Conservation (phyloP, 2,113 vertebrate species). For the Cariama cristata region DNA sequence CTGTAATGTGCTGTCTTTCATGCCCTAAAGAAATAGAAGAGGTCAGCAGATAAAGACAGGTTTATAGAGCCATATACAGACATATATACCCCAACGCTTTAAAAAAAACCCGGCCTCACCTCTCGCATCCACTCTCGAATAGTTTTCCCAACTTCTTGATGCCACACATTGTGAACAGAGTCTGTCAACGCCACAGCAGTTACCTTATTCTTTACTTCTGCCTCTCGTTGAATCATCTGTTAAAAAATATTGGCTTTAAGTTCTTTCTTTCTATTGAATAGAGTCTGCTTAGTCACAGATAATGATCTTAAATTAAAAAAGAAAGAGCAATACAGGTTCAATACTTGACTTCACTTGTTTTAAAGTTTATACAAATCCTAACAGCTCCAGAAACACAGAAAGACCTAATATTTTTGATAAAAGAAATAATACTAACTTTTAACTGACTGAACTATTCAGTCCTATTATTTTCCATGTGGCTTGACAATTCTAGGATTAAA, state of each 20-base stretch:
- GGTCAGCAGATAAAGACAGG: not conserved
- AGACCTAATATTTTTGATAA: conserved; percentile 67
- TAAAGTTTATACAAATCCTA: conserved; percentile 50
- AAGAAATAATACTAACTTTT: conserved; percentile 72
- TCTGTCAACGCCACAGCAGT: conserved; percentile 95
- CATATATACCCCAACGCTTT: not conserved
- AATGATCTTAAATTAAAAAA: conserved; percentile 60
- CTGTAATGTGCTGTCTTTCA: not conserved
- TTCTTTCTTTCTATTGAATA: conserved; percentile 34
- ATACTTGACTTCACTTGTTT: conserved; percentile 57
- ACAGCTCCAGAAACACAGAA: conserved; percentile 55
- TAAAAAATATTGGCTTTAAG: conserved; percentile 67
- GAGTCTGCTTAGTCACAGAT: conserved; percentile 68
- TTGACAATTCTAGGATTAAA: conserved; percentile 79
- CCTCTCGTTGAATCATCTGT: conserved; percentile 97
- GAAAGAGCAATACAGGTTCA: conserved; percentile 38
- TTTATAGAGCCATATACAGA: not conserved
- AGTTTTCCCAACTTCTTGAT: conserved; percentile 93
- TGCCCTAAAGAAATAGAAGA: not conserved
- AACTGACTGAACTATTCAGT: conserved; percentile 57
- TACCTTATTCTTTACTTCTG: conserved; percentile 91
- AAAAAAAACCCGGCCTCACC: conserved; percentile 75
- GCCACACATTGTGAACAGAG: conserved; percentile 97
- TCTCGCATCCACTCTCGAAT: conserved; percentile 96
- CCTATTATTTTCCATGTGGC: conserved; percentile 76